Conservation (phyloP, 37 sponge, comb jelly and placozoan species). For the Axinella damicornis region DNA sequence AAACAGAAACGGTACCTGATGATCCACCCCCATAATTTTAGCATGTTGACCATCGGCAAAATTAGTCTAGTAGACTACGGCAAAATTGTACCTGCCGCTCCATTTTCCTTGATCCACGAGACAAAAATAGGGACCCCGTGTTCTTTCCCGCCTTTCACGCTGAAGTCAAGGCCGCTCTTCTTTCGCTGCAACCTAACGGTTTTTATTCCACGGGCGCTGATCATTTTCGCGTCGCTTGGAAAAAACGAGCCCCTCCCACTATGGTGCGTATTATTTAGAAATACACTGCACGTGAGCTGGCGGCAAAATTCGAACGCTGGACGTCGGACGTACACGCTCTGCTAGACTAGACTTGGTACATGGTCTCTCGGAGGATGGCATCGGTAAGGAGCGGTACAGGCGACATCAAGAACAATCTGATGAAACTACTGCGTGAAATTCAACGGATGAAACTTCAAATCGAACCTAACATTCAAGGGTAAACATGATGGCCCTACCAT, state of each 20-base stretch:
- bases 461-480: constrained; percentile 52
- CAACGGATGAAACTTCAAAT: constrained; percentile 76
- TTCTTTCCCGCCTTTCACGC: constrained; percentile 83
- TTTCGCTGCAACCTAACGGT: constrained; percentile 48
- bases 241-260: neutral
- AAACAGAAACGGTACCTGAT: neutral
- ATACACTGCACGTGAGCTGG: neutral
- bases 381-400: constrained; percentile 53
- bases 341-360: no score
- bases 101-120: constrained; percentile 56
- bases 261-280: constrained; percentile 26
- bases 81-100: constrained; percentile 80
- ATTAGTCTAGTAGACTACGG: no score
- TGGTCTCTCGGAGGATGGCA: constrained; percentile 4
- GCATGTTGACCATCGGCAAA: no score
- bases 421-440: constrained; percentile 64
- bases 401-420: constrained; percentile 79
- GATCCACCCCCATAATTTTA: neutral
- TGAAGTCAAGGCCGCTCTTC: constrained; percentile 74
- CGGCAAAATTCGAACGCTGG: neutral
- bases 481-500: neutral
- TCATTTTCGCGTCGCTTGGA: constrained; percentile 3
- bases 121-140: constrained; percentile 85
- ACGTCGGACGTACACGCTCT: no score
- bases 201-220: constrained; percentile 37